phyloP scores from a whole-genome alignment of 2,797 vertebrate species.

The Catharus ustulatus region DNA sequence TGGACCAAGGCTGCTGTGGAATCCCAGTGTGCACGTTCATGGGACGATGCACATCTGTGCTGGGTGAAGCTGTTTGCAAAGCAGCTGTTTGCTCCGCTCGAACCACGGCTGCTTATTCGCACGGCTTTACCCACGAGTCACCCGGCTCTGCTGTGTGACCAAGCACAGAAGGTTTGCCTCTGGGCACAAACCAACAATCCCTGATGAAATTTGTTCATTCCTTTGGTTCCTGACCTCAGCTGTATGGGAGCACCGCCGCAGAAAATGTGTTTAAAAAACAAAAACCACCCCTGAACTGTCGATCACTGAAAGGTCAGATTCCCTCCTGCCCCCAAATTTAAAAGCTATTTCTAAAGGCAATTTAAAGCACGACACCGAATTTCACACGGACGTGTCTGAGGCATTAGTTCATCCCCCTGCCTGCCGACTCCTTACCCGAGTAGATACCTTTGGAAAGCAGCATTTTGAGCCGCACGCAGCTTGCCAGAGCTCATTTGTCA shows the following conservation, averaged over 20 bases:
- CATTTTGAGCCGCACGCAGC: neutral
- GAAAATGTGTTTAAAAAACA: neutral
- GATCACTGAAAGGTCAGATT: neutral
- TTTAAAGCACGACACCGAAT: neutral
- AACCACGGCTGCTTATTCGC: neutral
- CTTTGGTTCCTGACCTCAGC: neutral
- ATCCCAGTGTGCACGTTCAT: neutral
- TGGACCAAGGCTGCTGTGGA: neutral
- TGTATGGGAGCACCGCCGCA: neutral
- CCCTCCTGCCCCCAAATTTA: neutral
- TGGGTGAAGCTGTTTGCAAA: neutral
- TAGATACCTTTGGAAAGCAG: neutral
- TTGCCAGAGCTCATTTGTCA: conserved; percentile 50
- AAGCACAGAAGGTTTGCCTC: neutral
- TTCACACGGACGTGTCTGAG: neutral
- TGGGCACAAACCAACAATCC: neutral
- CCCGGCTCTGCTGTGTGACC: neutral
- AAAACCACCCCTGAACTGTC: neutral
- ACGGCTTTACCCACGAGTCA: neutral
- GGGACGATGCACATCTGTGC: neutral
- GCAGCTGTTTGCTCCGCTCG: neutral
- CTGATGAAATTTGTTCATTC: neutral
- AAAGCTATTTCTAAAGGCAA: neutral
- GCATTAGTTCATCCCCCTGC: neutral
- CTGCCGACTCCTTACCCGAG: neutral